Percentiles rank a stretch among this genome's conserved stretches.
These are phyloP conservation scores for Casuarius casuarius DNA, from an alignment of 2,113 vertebrate genomes.

Conservation along the genomic window DNA sequence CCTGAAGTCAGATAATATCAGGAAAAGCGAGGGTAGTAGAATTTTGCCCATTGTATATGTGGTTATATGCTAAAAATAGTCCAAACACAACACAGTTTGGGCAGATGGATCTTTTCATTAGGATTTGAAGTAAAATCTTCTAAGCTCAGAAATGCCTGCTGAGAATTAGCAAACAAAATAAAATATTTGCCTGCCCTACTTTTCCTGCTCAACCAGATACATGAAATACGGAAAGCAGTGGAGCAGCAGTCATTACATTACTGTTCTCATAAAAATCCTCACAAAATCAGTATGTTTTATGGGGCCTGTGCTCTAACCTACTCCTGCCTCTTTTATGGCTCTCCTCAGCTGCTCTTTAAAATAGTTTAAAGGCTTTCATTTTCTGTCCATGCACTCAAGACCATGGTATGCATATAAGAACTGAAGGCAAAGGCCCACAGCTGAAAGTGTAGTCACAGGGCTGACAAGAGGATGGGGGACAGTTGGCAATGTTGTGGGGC, in stretches of 20 bases:
- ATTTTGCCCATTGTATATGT: neutral
- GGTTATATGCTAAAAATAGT: constrained; percentile 53
- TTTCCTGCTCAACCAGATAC: constrained; percentile 20
- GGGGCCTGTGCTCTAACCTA: neutral
- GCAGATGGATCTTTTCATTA: constrained; percentile 17
- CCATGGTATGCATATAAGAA: neutral
- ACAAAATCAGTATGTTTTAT: neutral
- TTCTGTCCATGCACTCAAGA: neutral
- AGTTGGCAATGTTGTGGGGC: neutral
- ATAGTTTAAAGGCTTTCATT: neutral
- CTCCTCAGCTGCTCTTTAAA: neutral
- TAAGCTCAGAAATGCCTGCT: constrained; percentile 43
- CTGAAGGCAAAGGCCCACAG: neutral
- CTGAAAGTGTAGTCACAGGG: neutral
- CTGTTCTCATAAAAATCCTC: neutral
- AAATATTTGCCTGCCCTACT: constrained; percentile 58
- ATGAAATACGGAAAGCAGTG: neutral
- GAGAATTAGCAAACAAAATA: constrained; percentile 43
- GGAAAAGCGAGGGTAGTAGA: constrained; percentile 13
- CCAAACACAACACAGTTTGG: neutral
- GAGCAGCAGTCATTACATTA: neutral
- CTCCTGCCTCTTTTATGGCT: neutral
- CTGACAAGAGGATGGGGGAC: neutral
- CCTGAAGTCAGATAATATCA: constrained; percentile 6
- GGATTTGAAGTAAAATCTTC: constrained; percentile 55